Evolutionary conservation across 2,797 vertebrate species (phyloP), one percentile per base, ranked within the genome.

Genomic region (Lithobates sylvaticus): DNA sequence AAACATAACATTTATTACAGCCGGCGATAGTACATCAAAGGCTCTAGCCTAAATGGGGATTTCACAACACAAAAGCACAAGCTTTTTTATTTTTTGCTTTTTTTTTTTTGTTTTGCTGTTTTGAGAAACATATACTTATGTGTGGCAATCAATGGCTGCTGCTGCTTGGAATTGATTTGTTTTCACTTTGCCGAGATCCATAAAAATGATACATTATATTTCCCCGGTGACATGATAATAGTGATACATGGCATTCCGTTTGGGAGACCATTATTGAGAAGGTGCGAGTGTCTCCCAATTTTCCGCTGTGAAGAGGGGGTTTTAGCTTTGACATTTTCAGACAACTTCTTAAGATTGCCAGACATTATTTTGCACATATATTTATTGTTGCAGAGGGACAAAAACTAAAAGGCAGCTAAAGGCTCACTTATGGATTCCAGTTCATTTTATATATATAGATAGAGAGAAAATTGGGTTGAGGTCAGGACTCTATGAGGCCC

Each of bases 1-100:
- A 50, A 87, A 87, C 70, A 83, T 78, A 74, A 78, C 68, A 87
- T 79, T 83, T 83, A 72, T 83, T 83, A 74, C 58, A 54, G 74
- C 27, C 42, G 21, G 67, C 69, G 21, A 79, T 74, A 61, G 54
- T 73, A 78, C 77, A 78, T 86, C 79, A 78, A 74, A 74, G 10
- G 26, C 69, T 54, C 26, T 3, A 71, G 58, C 68, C 29, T 27
- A 73, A 78, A 87, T 67, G 54, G 58, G 78, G 81, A 78, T 69
- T 54, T 61, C 8, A 32, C n/a, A 21, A 5, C 10, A 32, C 32
- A 67, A 67, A 42, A 69, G 26, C 81, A 13, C 12, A 72, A 54
- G 50, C 3, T 3, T 16, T 54, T 54, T 54, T 54, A 18, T 54
- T 16, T 16, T 50, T 50, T 18, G 5, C 18, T 50, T 3, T 70